phyloP scores from a whole-genome alignment of 2,113 vertebrate genomes.

The Pteronura brasiliensis region DNA sequence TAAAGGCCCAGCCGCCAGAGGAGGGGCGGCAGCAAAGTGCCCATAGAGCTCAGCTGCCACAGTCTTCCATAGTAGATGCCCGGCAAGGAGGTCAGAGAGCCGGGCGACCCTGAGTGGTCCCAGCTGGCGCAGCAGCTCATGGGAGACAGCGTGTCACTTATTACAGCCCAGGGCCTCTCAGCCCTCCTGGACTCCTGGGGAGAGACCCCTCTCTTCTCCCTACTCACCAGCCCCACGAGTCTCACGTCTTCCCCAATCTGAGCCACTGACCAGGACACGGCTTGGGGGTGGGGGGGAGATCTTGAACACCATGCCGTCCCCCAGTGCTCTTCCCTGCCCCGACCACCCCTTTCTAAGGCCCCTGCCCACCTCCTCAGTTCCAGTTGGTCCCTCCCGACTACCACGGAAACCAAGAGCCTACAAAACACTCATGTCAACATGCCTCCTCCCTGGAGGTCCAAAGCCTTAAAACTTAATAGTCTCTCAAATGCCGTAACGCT shows the following conservation, averaged over 20 bases:
- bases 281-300: background rate
- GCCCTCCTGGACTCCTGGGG: background rate
- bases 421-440: conserved; percentile 59
- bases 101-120: background rate
- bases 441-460: conserved; percentile 82
- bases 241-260: background rate
- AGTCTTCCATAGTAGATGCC: background rate
- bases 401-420: conserved; percentile 69
- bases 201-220: background rate
- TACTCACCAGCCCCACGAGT: background rate
- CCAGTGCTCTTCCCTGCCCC: background rate
- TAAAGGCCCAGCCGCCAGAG: background rate
- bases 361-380: background rate
- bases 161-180: background rate
- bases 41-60: background rate
- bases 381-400: background rate
- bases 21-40: background rate
- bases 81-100: background rate
- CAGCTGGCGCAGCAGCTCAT: background rate
- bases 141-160: background rate
- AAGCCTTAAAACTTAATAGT: conserved; percentile 88
- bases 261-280: background rate
- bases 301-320: background rate
- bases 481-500: conserved; percentile 81
- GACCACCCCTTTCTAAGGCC: background rate